phyloP scores from a whole-genome alignment of 2,888 invertebrate species.

The Poecilus cupreus region DNA sequence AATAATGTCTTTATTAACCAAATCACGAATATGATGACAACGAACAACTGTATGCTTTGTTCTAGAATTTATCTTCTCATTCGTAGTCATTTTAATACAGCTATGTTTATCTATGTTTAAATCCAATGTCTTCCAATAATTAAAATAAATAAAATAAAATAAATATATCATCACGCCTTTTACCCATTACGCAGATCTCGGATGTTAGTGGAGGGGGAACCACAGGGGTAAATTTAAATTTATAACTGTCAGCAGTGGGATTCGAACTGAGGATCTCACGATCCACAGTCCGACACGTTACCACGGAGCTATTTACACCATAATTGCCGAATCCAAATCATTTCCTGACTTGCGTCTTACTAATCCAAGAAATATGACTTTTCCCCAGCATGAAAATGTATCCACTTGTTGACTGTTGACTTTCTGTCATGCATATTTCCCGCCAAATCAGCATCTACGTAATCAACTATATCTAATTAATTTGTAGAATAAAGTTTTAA shows the following conservation, averaged over 20 bases:
- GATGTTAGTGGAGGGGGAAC: no score
- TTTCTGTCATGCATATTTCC: conserved; percentile 1
- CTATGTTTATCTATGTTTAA: conserved; percentile 3
- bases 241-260: no score
- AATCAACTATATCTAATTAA: no score
- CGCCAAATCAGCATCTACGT: neutral
- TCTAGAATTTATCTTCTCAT: neutral
- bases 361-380: neutral
- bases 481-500: no score
- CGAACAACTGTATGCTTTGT: conserved; percentile 13
- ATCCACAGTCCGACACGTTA: no score
- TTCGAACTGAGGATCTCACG: no score
- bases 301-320: no score
- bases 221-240: no score
- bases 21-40: neutral
- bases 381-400: neutral
- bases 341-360: conserved; percentile 26
- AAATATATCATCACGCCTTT: no score
- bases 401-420: conserved; percentile 37
- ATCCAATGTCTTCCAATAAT: conserved; percentile 4
- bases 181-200: no score
- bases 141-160: no score
- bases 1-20: neutral
- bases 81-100: conserved; percentile 7
- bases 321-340: conserved; percentile 6